These are phyloP conservation scores for Rallus limicola DNA, from an alignment of 2,113 vertebrate genomes.

Conservation along the genomic window DNA sequence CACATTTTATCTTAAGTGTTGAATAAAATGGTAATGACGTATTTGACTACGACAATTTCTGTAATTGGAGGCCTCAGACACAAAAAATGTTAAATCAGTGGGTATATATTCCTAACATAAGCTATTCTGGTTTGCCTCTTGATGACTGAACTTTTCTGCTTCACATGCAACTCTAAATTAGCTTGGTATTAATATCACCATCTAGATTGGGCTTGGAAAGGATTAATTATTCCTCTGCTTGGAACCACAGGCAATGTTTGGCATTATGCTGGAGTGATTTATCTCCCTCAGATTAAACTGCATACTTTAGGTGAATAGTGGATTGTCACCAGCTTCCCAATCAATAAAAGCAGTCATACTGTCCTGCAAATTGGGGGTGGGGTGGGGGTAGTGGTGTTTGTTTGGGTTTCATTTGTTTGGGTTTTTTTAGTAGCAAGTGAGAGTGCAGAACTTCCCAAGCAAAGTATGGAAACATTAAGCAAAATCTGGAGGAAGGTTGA, in stretches of 20 bases:
- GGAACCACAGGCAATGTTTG: background rate
- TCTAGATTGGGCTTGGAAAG: background rate
- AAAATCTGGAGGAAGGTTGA: background rate
- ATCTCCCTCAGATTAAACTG: background rate
- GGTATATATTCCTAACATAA: background rate
- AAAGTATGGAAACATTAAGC: background rate
- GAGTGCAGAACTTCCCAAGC: background rate
- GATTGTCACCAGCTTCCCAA: background rate
- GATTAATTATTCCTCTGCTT: background rate
- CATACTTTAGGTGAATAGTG: background rate
- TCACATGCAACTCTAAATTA: background rate
- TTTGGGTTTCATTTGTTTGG: background rate
- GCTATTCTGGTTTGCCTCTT: background rate
- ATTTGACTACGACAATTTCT: background rate
- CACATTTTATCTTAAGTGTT: conserved; percentile 10
- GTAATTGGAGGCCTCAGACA: background rate
- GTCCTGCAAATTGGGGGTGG: background rate
- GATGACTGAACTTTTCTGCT: conserved; percentile 15
- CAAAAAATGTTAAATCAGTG: background rate
- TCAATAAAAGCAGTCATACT: background rate
- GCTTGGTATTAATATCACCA: background rate
- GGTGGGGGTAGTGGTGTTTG: background rate
- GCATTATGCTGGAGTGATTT: background rate
- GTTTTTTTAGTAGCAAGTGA: background rate
- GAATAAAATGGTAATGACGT: background rate